Evolutionary conservation across 53 echinoderm and acorn worm genomes (phyloP).

Genomic region (Paracentrotus lividus): DNA sequence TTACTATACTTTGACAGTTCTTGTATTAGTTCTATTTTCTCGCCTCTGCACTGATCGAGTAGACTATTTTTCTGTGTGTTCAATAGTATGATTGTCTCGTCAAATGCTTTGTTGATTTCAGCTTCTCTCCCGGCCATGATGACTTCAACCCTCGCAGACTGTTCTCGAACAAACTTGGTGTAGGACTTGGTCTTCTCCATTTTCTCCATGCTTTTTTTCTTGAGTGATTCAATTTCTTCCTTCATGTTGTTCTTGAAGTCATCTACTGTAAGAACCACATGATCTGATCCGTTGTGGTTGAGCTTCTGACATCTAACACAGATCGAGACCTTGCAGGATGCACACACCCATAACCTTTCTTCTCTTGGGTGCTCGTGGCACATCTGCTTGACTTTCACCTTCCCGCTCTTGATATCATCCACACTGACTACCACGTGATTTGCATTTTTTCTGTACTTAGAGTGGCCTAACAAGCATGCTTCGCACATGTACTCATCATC

Average conservation of each 20-base stretch:
- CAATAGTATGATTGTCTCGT: background rate
- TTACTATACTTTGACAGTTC: background rate
- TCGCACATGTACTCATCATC: background rate
- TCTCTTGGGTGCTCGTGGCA: no score
- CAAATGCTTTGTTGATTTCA: background rate
- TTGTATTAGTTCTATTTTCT: background rate
- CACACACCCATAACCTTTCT: no score
- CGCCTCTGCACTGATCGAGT: background rate
- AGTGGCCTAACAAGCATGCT: background rate
- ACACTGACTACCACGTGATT: constrained; percentile 10
- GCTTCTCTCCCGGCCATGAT: no score
- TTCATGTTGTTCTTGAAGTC: constrained; percentile 20
- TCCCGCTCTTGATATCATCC: constrained; percentile 51
- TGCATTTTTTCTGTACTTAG: background rate
- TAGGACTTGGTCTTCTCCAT: background rate
- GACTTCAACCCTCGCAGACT: background rate
- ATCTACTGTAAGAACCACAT: background rate
- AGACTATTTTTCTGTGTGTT: background rate
- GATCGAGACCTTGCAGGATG: no score
- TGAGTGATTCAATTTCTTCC: background rate
- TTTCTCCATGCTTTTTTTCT: background rate
- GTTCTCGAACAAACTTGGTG: background rate
- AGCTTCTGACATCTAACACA: no score
- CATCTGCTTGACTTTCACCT: no score
- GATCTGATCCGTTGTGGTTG: constrained; percentile 9